These are phyloP conservation scores for Pseudopipra pipra DNA, from an alignment of 2,113 vertebrate species.

Conservation along the genomic window DNA sequence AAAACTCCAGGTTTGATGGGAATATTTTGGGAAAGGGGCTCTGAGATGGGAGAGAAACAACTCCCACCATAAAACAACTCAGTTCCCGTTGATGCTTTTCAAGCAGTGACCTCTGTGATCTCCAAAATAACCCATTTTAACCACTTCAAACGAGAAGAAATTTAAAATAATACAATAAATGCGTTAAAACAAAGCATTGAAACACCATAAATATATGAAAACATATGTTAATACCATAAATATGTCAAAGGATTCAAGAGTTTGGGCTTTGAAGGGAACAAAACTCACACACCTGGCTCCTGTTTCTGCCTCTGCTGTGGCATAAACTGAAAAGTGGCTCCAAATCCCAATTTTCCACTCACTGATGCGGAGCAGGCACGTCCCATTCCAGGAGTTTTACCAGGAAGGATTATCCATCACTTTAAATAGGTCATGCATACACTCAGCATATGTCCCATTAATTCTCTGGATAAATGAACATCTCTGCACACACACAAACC, in stretches of 20 bases:
- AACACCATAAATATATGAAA: too few relatives aligned
- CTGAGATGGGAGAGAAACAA: background rate
- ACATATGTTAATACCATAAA: too few relatives aligned
- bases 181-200: background rate
- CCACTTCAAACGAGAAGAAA: background rate
- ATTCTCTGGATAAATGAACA: conserved; percentile 10
- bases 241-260: too few relatives aligned
- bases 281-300: background rate
- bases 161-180: background rate
- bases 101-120: background rate
- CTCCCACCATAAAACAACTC: background rate
- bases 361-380: conserved; percentile 2
- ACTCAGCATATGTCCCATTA: conserved; percentile 52
- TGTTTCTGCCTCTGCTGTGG: background rate
- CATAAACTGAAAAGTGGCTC: background rate
- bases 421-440: conserved; percentile 66
- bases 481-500: background rate
- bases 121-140: background rate
- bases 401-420: conserved; percentile 41
- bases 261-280: background rate
- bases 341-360: conserved; percentile 41
- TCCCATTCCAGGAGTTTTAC: conserved; percentile 23
- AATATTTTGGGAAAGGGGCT: background rate
- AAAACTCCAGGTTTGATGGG: background rate
- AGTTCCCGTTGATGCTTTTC: background rate